A percentile compares a stretch with the other conserved stretches of the same genome.
Evolutionary conservation across 2,797 vertebrate genomes (phyloP).

Genomic region (Hirundo rustica): DNA sequence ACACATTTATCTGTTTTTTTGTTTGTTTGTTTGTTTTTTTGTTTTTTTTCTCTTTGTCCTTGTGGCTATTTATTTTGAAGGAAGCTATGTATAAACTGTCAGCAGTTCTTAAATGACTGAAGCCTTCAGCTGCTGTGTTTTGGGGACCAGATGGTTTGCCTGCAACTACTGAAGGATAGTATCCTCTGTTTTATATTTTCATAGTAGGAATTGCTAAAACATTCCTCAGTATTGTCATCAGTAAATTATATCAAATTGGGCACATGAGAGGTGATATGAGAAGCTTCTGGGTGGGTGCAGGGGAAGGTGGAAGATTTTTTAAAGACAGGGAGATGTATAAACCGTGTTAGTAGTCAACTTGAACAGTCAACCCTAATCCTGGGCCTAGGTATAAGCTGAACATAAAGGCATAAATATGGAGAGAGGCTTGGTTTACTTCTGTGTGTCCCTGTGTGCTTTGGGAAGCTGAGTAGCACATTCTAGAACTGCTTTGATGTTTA

Average conservation of each 20-base stretch:
- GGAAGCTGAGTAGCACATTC: neutral
- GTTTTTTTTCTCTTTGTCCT: neutral
- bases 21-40: too few relatives aligned
- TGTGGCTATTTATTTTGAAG: conserved; percentile 47
- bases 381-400: neutral
- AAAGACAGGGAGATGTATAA: neutral
- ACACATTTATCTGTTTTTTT: neutral
- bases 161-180: neutral
- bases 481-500: neutral
- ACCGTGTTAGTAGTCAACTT: neutral
- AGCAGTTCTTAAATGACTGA: neutral
- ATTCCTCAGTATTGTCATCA: neutral
- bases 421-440: neutral
- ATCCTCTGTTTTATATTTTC: neutral
- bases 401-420: neutral
- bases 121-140: neutral
- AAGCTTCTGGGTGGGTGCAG: neutral
- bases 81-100: neutral
- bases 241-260: neutral
- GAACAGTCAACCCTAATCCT: neutral
- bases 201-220: neutral
- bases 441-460: neutral
- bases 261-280: neutral
- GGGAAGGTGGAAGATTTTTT: neutral
- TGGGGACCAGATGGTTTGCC: conserved; percentile 8